phyloP scores from a whole-genome alignment of 2,797 vertebrate species.

The Hoplostethus mediterraneus region DNA sequence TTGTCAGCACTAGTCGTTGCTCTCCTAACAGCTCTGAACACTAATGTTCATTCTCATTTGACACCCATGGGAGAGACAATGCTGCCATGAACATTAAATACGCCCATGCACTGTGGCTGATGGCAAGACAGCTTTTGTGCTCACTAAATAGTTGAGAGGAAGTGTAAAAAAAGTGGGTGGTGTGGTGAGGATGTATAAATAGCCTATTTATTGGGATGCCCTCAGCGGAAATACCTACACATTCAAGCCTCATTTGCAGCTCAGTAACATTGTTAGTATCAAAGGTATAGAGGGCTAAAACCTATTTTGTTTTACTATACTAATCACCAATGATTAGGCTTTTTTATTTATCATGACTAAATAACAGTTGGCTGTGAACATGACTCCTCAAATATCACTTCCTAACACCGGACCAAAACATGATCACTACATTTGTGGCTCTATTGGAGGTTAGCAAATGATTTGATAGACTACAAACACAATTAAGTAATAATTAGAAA shows the following conservation, averaged over 20 bases:
- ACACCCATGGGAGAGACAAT: constrained; percentile 54
- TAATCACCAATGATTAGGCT: neutral
- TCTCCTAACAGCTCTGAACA: constrained; percentile 60
- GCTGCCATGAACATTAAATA: constrained; percentile 62
- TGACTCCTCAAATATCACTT: neutral
- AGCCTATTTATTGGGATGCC: constrained; percentile 45
- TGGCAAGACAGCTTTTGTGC: constrained; percentile 34
- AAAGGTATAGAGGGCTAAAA: neutral
- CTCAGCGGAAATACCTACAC: constrained; percentile 11
- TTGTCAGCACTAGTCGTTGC: constrained; percentile 51
- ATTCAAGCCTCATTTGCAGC: constrained; percentile 34
- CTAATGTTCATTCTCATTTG: constrained; percentile 67
- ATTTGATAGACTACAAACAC: constrained; percentile 37
- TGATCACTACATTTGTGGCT: neutral
- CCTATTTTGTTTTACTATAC: neutral
- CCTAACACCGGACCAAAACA: neutral
- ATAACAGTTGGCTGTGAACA: neutral
- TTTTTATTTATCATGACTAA: neutral
- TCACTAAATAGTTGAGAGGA: constrained; percentile 39
- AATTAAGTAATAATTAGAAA: constrained; percentile 42
- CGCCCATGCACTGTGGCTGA: constrained; percentile 44
- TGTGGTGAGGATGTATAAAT: constrained; percentile 42
- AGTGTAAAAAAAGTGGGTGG: constrained; percentile 34
- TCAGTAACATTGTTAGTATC: constrained; percentile 2
- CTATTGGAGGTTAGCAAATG: constrained; percentile 8